These are phyloP conservation scores for Helicoverpa armigera DNA, from an alignment of 1,140 invertebrate species.

Conservation along the genomic window DNA sequence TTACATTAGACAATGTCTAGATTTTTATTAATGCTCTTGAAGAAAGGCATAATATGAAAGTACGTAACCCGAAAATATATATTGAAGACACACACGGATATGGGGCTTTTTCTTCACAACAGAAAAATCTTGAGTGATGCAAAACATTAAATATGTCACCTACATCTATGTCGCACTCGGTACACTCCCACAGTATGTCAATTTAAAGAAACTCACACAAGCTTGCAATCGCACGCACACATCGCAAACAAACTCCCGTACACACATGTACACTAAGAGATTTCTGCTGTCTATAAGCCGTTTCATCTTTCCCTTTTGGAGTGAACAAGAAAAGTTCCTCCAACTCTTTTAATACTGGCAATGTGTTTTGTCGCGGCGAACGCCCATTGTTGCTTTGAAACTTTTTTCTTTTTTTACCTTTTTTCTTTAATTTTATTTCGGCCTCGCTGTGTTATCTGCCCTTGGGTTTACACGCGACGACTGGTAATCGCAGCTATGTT, in stretches of 20 bases:
- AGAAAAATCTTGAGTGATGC: conserved; percentile 19
- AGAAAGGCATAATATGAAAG: not conserved
- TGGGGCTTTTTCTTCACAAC: not conserved
- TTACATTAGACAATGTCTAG: no score
- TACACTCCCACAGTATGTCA: conserved; percentile 18
- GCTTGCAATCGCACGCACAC: not conserved
- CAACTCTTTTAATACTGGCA: conserved; percentile 81
- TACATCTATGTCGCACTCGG: not conserved
- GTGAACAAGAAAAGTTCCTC: conserved; percentile 68
- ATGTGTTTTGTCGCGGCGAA: conserved; percentile 81
- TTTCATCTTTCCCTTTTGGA: conserved; percentile 61
- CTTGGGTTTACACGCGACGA: conserved; percentile 67
- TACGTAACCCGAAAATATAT: not conserved
- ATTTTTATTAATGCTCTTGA: no score
- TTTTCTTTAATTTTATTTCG: conserved; percentile 81
- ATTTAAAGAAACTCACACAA: conserved; percentile 19
- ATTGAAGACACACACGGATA: no score
- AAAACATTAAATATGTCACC: conserved; percentile 13
- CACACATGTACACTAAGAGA: conserved; percentile 24
- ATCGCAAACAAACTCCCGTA: not conserved
- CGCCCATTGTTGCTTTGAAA: conserved; percentile 75
- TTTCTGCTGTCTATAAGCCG: conserved; percentile 47
- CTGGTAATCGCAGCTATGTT: conserved; percentile 47
- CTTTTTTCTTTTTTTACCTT: conserved; percentile 69
- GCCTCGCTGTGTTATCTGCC: conserved; percentile 69